Evolutionary conservation across 1,140 invertebrate genomes (phyloP).

Genomic region (Chelonus insularis): DNA sequence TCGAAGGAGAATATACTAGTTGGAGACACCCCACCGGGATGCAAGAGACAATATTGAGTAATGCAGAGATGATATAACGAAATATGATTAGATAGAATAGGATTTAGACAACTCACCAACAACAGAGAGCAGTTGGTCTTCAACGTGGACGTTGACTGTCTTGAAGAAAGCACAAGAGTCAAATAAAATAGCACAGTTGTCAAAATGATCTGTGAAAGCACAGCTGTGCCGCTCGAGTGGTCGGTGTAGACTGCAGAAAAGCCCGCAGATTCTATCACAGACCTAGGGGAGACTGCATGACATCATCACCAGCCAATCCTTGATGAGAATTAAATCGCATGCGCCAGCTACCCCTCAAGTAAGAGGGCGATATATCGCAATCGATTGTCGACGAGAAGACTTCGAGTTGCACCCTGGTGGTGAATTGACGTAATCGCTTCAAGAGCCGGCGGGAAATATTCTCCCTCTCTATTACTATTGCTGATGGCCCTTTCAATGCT

Average conservation of each 20-base stretch:
- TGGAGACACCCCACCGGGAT: too few relatives aligned
- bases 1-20: too few relatives aligned
- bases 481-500: conserved; percentile 7
- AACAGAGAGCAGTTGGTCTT: background rate
- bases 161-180: conserved; percentile 9
- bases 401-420: conserved; percentile 29
- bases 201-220: conserved; percentile 39
- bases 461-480: background rate
- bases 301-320: conserved; percentile 55
- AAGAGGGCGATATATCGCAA: conserved; percentile 56
- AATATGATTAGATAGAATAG: too few relatives aligned
- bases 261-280: conserved; percentile 56
- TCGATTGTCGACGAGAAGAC: conserved; percentile 47
- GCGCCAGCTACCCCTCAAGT: conserved; percentile 37
- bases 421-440: conserved; percentile 24
- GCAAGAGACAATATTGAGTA: too few relatives aligned
- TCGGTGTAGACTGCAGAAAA: conserved; percentile 58
- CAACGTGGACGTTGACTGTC: background rate
- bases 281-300: conserved; percentile 58
- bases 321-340: background rate
- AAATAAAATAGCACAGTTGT: conserved; percentile 30
- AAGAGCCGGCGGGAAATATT: conserved; percentile 41
- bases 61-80: too few relatives aligned
- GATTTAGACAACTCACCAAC: conserved; percentile 9
- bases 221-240: conserved; percentile 50